Evolutionary conservation across 2,797 vertebrate genomes (phyloP), one percentile per base, ranked within the genome.

Genomic region (Carduelis carduelis): DNA sequence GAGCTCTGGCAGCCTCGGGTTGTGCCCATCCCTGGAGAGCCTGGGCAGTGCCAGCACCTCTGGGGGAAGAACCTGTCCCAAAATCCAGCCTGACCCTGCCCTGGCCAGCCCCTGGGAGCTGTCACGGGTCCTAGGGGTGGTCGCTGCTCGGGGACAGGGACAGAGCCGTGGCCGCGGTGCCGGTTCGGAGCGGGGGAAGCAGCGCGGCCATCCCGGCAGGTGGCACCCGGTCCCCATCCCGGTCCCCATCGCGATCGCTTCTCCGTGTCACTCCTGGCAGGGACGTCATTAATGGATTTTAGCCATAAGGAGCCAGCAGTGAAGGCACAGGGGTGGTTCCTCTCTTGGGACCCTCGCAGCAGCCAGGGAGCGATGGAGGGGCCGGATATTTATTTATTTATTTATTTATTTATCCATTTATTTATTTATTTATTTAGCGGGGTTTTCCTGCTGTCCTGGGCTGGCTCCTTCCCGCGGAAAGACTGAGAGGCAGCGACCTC

Each of bases 161-260:
- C 37, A 14, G n/a, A 57, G n/a, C 55, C 35, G 34, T 2, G 35
- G 17, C 56, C 72, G 72, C 37, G 47, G 16, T 17, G 44, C 44
- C 65, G 20, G 32, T 4, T 12, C n/a, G 72, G 56, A 41, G 46
- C 8, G 28, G n/a, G 14, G 28, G n/a, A 60, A 56, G 59, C 9
- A 35, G 23, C 60, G 83, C 43, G 13, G 50, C 28, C 7, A 24
- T 27, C 61, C 95, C 95, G 71, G 93, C 80, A 96, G 96, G 84
- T 93, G 95, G 95, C 85, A 89, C 57, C 49, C 52, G 43, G 59
- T 60, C 57, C 57, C 47, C 46, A 16, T 66, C 35, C 49, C 57
- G 4, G 2, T 71, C 68, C 39, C 22, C 3, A 14, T 71, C 66
- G 43, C 20, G 34, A 8, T 4, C 23, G 23, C 44, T 18, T 6